Conservation (phyloP, 1,140 invertebrate genomes). For the Drosophila lacertosa region DNA sequence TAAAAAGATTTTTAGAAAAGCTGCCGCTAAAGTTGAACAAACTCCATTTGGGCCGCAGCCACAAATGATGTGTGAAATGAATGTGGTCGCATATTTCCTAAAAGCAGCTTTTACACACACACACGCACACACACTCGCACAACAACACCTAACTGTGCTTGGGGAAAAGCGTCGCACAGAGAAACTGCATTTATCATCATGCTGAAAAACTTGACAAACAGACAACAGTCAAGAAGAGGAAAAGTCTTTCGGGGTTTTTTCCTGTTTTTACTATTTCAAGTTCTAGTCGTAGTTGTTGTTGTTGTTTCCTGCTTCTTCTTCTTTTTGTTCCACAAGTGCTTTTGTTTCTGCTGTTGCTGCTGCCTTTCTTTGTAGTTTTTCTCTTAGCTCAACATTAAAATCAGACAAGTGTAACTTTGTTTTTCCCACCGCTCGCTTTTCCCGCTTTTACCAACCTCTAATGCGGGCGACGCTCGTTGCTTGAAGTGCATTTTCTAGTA, state of each 20-base stretch:
- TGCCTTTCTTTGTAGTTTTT: conserved; percentile 11
- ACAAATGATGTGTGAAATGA: conserved; percentile 32
- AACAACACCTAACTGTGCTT: conserved; percentile 29
- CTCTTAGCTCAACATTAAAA: conserved; percentile 11
- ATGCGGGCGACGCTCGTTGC: background rate
- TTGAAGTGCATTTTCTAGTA: background rate
- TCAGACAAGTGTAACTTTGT: background rate
- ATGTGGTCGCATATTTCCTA: conserved; percentile 16
- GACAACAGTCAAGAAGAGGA: conserved; percentile 41
- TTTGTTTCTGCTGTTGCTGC: conserved; percentile 3
- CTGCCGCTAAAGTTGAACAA: background rate
- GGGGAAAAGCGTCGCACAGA: conserved; percentile 17
- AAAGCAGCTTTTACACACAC: conserved; percentile 23
- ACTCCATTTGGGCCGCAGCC: conserved; percentile 5
- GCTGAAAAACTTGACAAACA: conserved; percentile 53
- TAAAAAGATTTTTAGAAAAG: too few relatives aligned
- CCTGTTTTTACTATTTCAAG: conserved; percentile 33
- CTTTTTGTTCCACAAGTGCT: conserved; percentile 5
- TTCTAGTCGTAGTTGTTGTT: conserved; percentile 21
- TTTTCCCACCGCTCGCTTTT: too few relatives aligned
- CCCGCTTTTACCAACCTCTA: background rate
- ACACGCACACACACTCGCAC: background rate
- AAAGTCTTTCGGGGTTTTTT: conserved; percentile 59
- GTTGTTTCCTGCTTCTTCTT: background rate
- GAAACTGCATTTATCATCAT: conserved; percentile 66